These are phyloP conservation scores for Phycodurus eques DNA, from an alignment of 2,113 vertebrate genomes.

Conservation along the genomic window DNA sequence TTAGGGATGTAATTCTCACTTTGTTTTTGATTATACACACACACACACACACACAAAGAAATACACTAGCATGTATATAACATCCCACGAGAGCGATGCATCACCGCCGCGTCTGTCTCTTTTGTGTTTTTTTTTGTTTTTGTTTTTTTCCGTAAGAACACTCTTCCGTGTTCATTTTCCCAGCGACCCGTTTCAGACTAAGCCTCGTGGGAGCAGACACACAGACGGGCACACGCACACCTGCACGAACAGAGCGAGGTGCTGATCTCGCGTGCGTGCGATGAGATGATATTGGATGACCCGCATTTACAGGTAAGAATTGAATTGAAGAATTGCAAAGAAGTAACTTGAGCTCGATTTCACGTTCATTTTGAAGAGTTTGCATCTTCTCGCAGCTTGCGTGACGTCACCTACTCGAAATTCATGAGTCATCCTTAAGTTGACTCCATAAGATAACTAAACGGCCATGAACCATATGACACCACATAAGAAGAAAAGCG, in stretches of 20 bases:
- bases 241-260: too few species aligned
- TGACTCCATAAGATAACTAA: too few species aligned
- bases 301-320: constrained; percentile 21
- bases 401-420: not conserved
- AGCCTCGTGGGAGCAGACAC: constrained; percentile 51
- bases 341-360: not conserved
- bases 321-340: constrained; percentile 18
- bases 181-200: constrained; percentile 42
- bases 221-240: not conserved
- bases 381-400: not conserved
- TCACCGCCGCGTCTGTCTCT: too few species aligned
- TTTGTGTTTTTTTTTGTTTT: not conserved
- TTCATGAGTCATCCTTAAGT: too few species aligned
- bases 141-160: not conserved
- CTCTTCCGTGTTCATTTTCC: constrained; percentile 30
- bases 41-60: too few species aligned
- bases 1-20: too few species aligned
- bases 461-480: too few species aligned
- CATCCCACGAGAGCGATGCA: too few species aligned
- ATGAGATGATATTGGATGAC: constrained; percentile 3
- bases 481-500: too few species aligned
- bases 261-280: too few species aligned
- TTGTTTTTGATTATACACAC: too few species aligned
- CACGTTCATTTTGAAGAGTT: not conserved
- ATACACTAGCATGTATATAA: too few species aligned